Evolutionary conservation across 2,888 invertebrate species (phyloP), one percentile per base, ranked within the genome.

Genomic region (Idaea straminata): DNA sequence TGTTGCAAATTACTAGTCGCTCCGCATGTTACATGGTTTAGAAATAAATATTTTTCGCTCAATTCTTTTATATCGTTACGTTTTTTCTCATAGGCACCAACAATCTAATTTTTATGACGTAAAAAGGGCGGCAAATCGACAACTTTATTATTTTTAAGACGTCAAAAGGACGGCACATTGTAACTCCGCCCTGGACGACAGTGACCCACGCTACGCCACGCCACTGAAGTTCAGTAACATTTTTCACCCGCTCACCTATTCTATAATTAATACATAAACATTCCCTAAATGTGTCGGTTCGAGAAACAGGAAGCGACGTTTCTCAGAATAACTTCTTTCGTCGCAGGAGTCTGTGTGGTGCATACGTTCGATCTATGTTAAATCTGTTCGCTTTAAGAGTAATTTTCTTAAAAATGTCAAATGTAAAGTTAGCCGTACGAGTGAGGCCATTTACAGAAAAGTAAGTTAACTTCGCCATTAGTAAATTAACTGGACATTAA

Each of bases 371-470:
- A 15, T 35, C 58, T 62, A 59, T 62, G 66, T 68, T 71, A 57
- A 66, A 58, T 6, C 15, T 58, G 61, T 58, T 59, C 35, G 63
- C 62, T 59, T 68, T 57, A 47, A 62, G 60, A 35, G 61, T 36
- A n/a, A 38, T 5, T 59, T 16, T 15, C 61, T 61, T 68, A 36
- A 73, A 71, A 66, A 95, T 95, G 95, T 93, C 94, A 58, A 94
- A 94, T 74, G 94, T 95, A 64, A 95, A 95, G 81, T 93, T 95
- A 77, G 95, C 94, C 16, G 93, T 95, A 63, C 88, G 95, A 75
- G 93, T 95, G 36, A 89, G 95, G 72, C 95, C 95, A 15, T 92
- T 95, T 78, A 95, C 95, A 34, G 92, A 94, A 72, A 94, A 94
- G 95, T 95, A 86, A 88, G 91, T 80, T 67, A 47, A 13, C 13